These are phyloP conservation scores for Typhlomys cinereus DNA, from an alignment of 2,113 vertebrate species.

Conservation along the genomic window DNA sequence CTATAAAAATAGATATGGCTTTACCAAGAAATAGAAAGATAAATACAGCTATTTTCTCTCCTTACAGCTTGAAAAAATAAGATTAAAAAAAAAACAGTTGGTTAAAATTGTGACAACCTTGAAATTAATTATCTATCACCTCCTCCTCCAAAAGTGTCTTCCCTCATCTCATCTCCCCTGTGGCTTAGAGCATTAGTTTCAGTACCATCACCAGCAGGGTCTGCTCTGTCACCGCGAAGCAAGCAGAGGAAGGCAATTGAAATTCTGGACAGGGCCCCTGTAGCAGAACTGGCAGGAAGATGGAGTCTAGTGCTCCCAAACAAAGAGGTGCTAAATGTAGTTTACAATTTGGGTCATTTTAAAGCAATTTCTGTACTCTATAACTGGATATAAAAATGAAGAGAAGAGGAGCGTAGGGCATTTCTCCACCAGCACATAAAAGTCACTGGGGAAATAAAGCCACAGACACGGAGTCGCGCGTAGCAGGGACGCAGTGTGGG, in stretches of 20 bases:
- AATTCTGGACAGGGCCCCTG: not conserved
- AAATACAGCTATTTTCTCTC: not conserved
- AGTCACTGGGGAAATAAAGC: constrained; percentile 20
- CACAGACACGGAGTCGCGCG: not conserved
- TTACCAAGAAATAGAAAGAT: not conserved
- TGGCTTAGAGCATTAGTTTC: not conserved
- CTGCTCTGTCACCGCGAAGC: not conserved
- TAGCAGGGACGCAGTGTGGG: too few relatives aligned
- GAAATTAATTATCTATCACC: not conserved
- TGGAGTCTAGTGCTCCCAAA: not conserved
- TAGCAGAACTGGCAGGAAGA: not conserved
- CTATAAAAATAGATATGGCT: constrained; percentile 50
- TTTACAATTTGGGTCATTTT: constrained; percentile 51
- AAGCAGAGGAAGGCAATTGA: not conserved
- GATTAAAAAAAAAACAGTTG: not conserved
- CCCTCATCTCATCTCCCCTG: not conserved
- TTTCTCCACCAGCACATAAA: constrained; percentile 13
- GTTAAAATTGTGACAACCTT: not conserved
- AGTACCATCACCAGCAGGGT: not conserved
- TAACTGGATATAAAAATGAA: constrained; percentile 47
- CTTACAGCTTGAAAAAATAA: not conserved
- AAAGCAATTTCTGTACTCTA: constrained; percentile 50
- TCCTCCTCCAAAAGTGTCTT: not conserved
- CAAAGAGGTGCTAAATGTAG: constrained; percentile 3
- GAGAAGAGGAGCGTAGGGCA: not conserved